Evolutionary conservation across 2,797 vertebrate genomes (phyloP).

Genomic region (Carapus acus): DNA sequence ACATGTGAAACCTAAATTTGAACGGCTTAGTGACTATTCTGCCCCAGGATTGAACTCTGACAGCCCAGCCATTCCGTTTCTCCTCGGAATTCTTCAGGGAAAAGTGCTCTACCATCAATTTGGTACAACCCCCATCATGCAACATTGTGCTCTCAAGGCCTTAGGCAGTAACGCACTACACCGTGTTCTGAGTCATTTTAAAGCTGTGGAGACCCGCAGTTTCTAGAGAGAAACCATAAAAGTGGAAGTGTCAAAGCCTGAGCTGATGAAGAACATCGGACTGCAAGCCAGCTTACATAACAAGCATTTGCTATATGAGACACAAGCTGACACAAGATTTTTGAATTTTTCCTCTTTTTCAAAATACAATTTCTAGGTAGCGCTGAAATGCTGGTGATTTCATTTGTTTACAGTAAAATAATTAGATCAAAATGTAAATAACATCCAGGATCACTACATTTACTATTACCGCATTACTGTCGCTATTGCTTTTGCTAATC

Average conservation of each 20-base stretch:
- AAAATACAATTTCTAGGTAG: no score
- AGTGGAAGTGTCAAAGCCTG: conserved; percentile 7
- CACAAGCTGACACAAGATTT: no score
- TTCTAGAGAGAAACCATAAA: conserved; percentile 11
- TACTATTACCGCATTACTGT: no score
- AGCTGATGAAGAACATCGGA: conserved; percentile 5
- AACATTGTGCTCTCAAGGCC: conserved; percentile 15
- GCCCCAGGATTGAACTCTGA: not conserved
- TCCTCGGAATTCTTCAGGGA: conserved; percentile 10
- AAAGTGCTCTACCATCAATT: conserved; percentile 6
- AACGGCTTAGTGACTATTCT: not conserved
- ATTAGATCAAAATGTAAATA: no score
- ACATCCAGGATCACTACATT: no score
- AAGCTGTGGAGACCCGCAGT: conserved; percentile 29
- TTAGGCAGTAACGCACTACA: conserved; percentile 7
- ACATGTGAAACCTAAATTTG: not conserved
- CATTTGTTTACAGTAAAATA: no score
- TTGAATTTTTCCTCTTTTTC: no score
- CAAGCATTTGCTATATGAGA: no score
- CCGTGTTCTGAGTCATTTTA: conserved; percentile 26
- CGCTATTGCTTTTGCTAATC: no score
- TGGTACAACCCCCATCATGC: conserved; percentile 9
- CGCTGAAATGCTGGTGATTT: no score
- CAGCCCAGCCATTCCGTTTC: not conserved
- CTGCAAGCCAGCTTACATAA: conserved; percentile 22